These are phyloP conservation scores for Brachyhypopomus gauderio DNA, from an alignment of 2,113 vertebrate genomes.

Conservation along the genomic window DNA sequence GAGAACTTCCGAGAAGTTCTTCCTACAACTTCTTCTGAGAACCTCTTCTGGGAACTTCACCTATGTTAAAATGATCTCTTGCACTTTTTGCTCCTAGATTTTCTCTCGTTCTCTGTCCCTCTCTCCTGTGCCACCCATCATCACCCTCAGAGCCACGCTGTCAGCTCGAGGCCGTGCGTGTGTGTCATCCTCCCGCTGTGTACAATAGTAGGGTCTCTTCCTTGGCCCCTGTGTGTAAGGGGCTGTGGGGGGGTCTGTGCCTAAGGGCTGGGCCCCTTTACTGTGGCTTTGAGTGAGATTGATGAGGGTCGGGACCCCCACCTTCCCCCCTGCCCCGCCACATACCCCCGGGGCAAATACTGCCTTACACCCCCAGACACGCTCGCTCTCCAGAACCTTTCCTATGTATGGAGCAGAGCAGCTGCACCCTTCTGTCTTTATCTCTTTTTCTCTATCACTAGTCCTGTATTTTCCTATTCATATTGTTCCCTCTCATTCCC, in stretches of 20 bases:
- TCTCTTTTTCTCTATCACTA: slow-evolving; percentile 22
- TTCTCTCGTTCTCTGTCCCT: not conserved
- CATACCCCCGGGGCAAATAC: slow-evolving; percentile 51
- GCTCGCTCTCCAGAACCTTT: slow-evolving; percentile 45
- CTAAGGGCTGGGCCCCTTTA: slow-evolving; percentile 64
- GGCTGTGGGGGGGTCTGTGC: slow-evolving; percentile 46
- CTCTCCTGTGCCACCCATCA: not conserved
- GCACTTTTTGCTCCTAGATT: no score
- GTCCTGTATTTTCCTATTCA: not conserved
- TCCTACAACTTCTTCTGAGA: not conserved
- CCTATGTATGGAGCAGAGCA: slow-evolving; percentile 49
- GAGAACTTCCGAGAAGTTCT: not conserved
- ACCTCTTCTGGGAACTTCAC: not conserved
- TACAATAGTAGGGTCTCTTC: slow-evolving; percentile 56
- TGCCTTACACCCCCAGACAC: slow-evolving; percentile 43
- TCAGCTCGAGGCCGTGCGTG: slow-evolving; percentile 30
- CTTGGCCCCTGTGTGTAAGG: slow-evolving; percentile 44
- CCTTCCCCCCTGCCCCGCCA: slow-evolving; percentile 46
- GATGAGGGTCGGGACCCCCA: slow-evolving; percentile 73
- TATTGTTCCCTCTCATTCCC: slow-evolving; percentile 26
- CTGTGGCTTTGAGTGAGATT: slow-evolving; percentile 78
- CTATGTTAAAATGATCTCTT: not conserved
- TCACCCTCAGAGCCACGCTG: slow-evolving; percentile 1
- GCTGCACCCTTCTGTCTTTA: slow-evolving; percentile 51
- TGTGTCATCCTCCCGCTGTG: slow-evolving; percentile 50